Base-by-base conservation (phyloP, 2,888 invertebrate species). In the Dryococelus australis region DNA sequence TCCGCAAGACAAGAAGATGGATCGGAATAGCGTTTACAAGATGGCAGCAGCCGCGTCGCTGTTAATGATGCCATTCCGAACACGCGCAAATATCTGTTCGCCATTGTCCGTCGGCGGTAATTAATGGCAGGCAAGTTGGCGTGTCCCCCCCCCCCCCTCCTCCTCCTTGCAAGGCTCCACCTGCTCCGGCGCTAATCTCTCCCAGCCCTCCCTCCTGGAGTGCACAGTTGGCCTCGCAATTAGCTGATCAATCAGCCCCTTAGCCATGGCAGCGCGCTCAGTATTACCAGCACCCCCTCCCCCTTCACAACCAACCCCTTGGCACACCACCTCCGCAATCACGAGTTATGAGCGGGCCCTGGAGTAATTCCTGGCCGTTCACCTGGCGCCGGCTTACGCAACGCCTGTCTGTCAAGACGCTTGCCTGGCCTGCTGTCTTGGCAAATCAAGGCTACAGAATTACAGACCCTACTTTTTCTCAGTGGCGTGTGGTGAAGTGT, bases 171-270 rank as follows among this genome's bases (percentile, higher is more conserved):
- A 16, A 27, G 43, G 8, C 35, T 9, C 65, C 16, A 65, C 10
- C 26, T 24, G n/a, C 43, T 43, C 28, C 83, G 8, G 6, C 35
- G 27, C 83, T 27, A 27, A 26, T 83, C 35, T 24, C 28, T 24
- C 24, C n/a, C 80, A 24, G 16, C 24, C 43, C n/a, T 24, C 27
- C 28, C 28, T 8, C 83, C 83, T 24, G 43, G 83, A 43, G 28
- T 83, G 83, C 83, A 83, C 83, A 83, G 83, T 83, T 83, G 83
- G 83, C 43, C 28, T 43, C 28, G 83, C 83, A 83, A 83, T 83
- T 83, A 83, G 83, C 83, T 83, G 43, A 83, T 83, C 83, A 83
- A 83, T 83, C 83, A 83, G 83, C 16, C 83, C 65, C 24, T 65
- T n/a, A 65, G 83, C 35, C 35, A 5, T 83, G 65, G 24, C 65